Base-by-base conservation (phyloP, 2,888 invertebrate genomes). In the Seira sanloemensis region DNA sequence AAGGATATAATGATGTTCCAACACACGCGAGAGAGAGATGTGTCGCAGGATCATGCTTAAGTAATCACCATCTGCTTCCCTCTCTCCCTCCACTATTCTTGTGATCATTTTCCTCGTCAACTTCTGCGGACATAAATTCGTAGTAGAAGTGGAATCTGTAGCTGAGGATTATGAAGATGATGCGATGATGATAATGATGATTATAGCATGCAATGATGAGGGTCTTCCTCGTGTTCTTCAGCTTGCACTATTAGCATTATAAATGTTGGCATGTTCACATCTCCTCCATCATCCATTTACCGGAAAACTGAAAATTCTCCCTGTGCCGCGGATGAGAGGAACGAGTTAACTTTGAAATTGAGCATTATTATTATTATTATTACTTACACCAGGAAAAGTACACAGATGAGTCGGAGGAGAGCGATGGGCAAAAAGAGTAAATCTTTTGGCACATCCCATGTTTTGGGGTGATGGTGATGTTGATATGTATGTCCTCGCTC, bases 381-480 rank as follows among this genome's bases (percentile, higher is more conserved):
- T 69, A 71, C 46, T 69, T 67, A 50, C 67, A 67, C 67, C 9
- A 37, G n/a, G 58, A 58, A 58, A 77, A 67, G 50, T 54, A 21
- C 37, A 37, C 37, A 37, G 4, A 12, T 12, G 37, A 37, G 5
- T 7, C 12, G 37, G 37, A 37, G 37, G 4, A n/a, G n/a, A n/a
- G n/a, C n/a, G n/a, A n/a, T n/a, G n/a, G 46, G 50, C 46, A 7
- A 71, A 68, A n/a, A n/a, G n/a, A 75, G 71, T 76, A 82, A 82
- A 76, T 76, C 72, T 82, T 82, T 82, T 82, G 76, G 76, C 81
- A 76, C 68, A 75, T 81, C 26, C 69, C 75, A 19, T 81, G 75
- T 82, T 72, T 50, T 77, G 18, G 54, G 68, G 76, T n/a, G 76
- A 67, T 23, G 68, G 18, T 71, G 78, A 5, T 77, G 54, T 58